Base-by-base conservation (phyloP, 2,888 invertebrate species). In the Horisme vitalbata region DNA sequence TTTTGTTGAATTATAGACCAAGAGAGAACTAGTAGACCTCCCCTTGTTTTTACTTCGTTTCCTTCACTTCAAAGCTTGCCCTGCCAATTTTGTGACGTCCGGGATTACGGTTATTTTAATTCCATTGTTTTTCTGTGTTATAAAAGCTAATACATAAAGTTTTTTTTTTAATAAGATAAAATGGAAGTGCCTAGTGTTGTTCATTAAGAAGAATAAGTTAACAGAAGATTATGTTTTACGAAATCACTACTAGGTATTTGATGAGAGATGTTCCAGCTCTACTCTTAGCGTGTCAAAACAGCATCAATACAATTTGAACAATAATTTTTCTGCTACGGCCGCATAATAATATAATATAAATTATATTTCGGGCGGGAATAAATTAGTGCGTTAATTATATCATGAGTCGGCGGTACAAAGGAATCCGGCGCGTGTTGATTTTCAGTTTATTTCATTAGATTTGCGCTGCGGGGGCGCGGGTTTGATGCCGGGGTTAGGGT, bases 391-490 rank as follows among this genome's bases (percentile, higher is more conserved):
- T 82, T 87, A 87, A 87, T 88, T 83, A 81, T 81, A 79, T 82
- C 79, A 83, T 80, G 83, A 76, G 69, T 45, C 59, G 70, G 65
- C 62, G 69, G 64, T 56, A 65, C 72, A 74, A 74, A 75, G 71
- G 48, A 35, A 61, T 67, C 66, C 38, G 62, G 68, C 66, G 74
- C 78, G 83, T 90, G 90, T 90, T 90, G 90, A 88, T 87, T 90
- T 90, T 90, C 87, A 87, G 89, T 88, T 89, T 90, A 90, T 90
- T 90, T 90, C 90, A 90, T 90, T 90, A 90, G 86, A 80, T 72
- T 71, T 61, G 67, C 89, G 75, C 90, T 65, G 83, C 88, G 81
- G 90, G 89, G 81, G 41, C 64, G 79, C 82, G 67, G 75, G 69
- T 71, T 72, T 68, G 73, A 66, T 61, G 68, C 67, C 59, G 69